Base-by-base conservation (phyloP, 2,113 vertebrate genomes). In the Zosterops borbonicus region DNA sequence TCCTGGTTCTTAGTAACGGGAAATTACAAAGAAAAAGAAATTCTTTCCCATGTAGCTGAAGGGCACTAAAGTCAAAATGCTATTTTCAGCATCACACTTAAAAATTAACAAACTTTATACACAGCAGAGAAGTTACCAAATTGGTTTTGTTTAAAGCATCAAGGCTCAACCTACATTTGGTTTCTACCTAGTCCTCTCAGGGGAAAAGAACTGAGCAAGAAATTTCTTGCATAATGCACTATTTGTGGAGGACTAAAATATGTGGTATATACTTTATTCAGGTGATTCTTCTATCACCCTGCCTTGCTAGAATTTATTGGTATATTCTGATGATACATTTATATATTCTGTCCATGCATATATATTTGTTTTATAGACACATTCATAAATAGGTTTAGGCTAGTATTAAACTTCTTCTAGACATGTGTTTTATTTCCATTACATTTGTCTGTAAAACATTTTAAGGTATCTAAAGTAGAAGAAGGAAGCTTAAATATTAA, bases 401-500 rank as follows among this genome's bases (percentile, higher is more conserved):
- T 22, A 62, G 13, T 79, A 76, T 75, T 69, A 79, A 81, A 77
- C 60, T 27, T 80, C 27, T 70, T 81, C 33, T 47, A 60, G n/a
- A 35, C 35, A 21, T 7, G 11, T 37, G 64, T 82, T 96, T 89
- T 78, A 78, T 96, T 95, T 87, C 39, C n/a, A 65, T 79, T 91
- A 69, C 23, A 46, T 87, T 79, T 87, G 8, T 81, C 62, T 79
- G 28, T 79, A 90, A 89, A 83, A 70, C 31, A 41, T 82, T 87
- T 82, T 62, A 94, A 84, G 46, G 18, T 63, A 58, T 11, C 27
- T 41, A 37, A 87, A 92, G 41, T 18, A 85, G 65, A 60, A 83
- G 31, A 91, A 91, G 84, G 14, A 87, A 69, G 27, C 11, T 79
- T 85, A 65, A 46, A 25, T 68, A 47, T 35, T 37, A 91, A 71